Evolutionary conservation across 2,113 vertebrate genomes (phyloP).

Genomic region (Microcebus jonahi): DNA sequence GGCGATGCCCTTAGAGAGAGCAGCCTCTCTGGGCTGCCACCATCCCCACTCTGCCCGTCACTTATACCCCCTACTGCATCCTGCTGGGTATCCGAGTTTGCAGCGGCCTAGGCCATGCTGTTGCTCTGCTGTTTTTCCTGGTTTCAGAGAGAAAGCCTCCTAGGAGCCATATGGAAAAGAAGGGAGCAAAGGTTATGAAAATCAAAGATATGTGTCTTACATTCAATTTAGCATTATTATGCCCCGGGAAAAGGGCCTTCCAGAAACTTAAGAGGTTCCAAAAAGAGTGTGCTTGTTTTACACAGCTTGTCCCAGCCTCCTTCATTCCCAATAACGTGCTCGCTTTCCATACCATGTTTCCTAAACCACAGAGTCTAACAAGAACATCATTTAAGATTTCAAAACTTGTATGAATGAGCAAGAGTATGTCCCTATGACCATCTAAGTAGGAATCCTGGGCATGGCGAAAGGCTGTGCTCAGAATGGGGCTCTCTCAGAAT

Average conservation of each 20-base stretch:
- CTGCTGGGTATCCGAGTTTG: neutral
- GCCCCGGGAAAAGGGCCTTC: neutral
- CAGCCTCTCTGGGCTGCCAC: neutral
- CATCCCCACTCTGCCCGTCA: neutral
- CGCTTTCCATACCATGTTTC: neutral
- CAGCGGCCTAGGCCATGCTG: neutral
- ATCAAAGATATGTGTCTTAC: neutral
- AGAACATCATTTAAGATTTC: neutral
- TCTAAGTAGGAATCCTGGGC: neutral
- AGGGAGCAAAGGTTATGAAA: neutral
- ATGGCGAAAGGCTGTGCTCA: neutral
- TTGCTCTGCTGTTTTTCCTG: neutral
- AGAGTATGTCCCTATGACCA: neutral
- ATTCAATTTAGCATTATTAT: neutral
- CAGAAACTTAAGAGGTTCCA: neutral
- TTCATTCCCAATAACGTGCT: neutral
- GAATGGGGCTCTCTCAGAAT: neutral
- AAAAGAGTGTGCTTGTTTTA: neutral
- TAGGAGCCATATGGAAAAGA: neutral
- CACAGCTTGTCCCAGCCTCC: neutral
- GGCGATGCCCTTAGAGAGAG: neutral
- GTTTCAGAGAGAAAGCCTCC: constrained; percentile 7
- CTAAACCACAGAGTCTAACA: neutral
- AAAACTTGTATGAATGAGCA: neutral
- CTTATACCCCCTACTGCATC: neutral